Evolutionary conservation across 2,797 vertebrate genomes (phyloP).

Genomic region (Gadopsis marmoratus): DNA sequence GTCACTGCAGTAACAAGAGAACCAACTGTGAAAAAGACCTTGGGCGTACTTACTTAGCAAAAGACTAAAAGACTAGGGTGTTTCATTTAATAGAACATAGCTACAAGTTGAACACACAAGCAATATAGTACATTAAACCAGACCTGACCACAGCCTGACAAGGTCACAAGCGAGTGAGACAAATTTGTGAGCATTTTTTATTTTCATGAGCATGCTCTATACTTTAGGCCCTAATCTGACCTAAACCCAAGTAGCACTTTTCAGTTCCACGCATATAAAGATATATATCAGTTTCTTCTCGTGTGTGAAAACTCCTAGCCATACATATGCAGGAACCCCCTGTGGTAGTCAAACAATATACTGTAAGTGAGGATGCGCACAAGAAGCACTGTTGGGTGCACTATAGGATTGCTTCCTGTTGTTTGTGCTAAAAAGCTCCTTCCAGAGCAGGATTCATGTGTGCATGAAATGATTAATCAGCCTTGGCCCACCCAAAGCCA

Average conservation of each 20-base stretch:
- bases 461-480: too few species aligned
- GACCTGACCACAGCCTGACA: background rate
- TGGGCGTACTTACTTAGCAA: background rate
- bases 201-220: too few species aligned
- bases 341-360: background rate
- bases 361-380: background rate
- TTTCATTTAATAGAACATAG: background rate
- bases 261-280: background rate
- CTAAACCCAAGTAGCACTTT: background rate
- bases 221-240: too few species aligned
- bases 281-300: background rate
- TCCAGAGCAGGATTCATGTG: too few species aligned
- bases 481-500: too few species aligned
- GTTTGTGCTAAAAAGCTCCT: too few species aligned
- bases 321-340: too few species aligned
- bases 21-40: background rate
- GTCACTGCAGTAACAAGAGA: background rate
- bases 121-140: background rate
- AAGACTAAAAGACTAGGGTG: background rate
- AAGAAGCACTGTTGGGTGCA: slow-evolving; percentile 1
- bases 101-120: background rate
- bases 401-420: background rate
- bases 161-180: background rate
- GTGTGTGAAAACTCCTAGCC: background rate
- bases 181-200: too few species aligned